phyloP scores from a whole-genome alignment of 2,888 invertebrate genomes.

The Saturnia pavonia region DNA sequence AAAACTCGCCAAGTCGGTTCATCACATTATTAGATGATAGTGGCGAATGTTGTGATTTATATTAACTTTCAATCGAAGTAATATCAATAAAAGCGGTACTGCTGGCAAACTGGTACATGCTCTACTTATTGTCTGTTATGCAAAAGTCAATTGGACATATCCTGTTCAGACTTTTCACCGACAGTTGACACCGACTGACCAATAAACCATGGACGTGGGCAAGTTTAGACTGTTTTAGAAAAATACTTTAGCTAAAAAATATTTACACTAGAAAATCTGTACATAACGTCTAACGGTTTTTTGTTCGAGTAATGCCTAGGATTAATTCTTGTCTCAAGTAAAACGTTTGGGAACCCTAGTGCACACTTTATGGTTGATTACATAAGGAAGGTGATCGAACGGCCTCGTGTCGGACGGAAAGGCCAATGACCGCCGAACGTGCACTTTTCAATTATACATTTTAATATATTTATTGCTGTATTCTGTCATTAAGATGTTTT shows the following conservation, averaged over 20 bases:
- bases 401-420: slow-evolving; percentile 65
- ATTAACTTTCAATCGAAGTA: no score
- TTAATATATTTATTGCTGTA: slow-evolving; percentile 38
- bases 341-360: slow-evolving; percentile 41
- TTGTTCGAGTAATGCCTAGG: background rate
- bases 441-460: slow-evolving; percentile 57
- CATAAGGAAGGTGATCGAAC: slow-evolving; percentile 77
- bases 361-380: slow-evolving; percentile 49
- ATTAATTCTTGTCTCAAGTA: slow-evolving; percentile 25
- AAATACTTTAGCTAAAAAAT: background rate
- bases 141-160: no score
- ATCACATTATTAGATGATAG: no score
- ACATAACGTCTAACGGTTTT: background rate
- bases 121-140: no score
- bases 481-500: slow-evolving; percentile 38
- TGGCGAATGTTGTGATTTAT: no score
- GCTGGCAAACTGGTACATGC: no score
- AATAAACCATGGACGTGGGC: background rate
- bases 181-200: background rate
- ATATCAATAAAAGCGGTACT: no score
- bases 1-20: no score
- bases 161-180: background rate
- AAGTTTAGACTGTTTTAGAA: no score
- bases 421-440: slow-evolving; percentile 62
- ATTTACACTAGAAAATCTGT: background rate